Base-by-base conservation (phyloP, 2,888 invertebrate species). In the Drosophila pegasa region DNA sequence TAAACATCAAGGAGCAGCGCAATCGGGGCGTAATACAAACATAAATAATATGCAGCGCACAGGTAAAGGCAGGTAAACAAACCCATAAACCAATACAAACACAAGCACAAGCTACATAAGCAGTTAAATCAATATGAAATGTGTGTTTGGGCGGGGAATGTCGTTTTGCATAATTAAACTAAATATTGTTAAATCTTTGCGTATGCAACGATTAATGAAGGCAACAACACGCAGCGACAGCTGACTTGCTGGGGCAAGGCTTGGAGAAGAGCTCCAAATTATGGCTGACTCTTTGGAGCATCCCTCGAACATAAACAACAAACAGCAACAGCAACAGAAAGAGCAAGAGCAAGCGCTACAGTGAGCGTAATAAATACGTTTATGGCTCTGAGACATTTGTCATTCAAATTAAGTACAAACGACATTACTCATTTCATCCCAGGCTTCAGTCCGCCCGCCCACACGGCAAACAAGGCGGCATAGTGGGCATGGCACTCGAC, bases 381-480 rank as follows among this genome's bases (percentile, higher is more conserved):
- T 72, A 72, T 73, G 70, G 73, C 78, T 62, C 61, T 59, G 56
- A 59, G 78, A 71, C 82, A 83, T 83, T 83, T 86, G 80, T 83
- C 82, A 83, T 86, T 80, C 75, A 83, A 83, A 83, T 86, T 83
- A 86, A 83, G 78, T 80, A 86, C 71, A 78, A 83, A 66, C 83
- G 73, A 75, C 83, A 83, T 86, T 80, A 86, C 68, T 83, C 77
- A 83, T 82, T 77, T 62, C 61, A 35, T 51, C 35, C 22, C 25
- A 22, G 50, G 14, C 29, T n/a, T n/a, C n/a, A n/a, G n/a, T 18
- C 18, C 52, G 9, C 20, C 38, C 9, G 12, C 43, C 2, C n/a
- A 20, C 25, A 38, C n/a, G 10, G 10, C 43, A n/a, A 35, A 20
- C 22, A 40, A 20, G 22, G 4, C 40, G 14, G 20, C 41, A 20